These are phyloP conservation scores for Chaunax sp. DNA, from an alignment of 2,797 vertebrate species.

Conservation along the genomic window DNA sequence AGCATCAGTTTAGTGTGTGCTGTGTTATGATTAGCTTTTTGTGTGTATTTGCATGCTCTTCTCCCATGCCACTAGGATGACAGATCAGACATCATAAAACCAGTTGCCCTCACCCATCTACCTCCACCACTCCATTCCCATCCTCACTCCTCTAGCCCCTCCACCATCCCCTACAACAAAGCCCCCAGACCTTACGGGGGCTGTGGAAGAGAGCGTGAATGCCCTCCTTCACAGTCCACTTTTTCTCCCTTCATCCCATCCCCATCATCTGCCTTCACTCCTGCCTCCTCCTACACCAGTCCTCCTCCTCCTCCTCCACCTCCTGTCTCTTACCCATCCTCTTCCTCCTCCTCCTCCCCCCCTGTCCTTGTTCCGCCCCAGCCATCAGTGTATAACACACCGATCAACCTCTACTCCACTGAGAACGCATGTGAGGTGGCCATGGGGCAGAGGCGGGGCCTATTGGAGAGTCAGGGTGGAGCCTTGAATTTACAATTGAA, in stretches of 20 bases:
- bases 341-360: slow-evolving; percentile 74
- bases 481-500: slow-evolving; percentile 88
- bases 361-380: slow-evolving; percentile 89
- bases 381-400: slow-evolving; percentile 88
- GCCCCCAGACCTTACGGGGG: slow-evolving; percentile 86
- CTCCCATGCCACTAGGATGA: slow-evolving; percentile 83
- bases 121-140: slow-evolving; percentile 75
- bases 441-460: slow-evolving; percentile 92
- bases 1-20: slow-evolving; percentile 54
- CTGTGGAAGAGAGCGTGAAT: slow-evolving; percentile 67
- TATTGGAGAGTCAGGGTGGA: slow-evolving; percentile 87
- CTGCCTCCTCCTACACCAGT: slow-evolving; percentile 86
- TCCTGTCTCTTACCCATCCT: slow-evolving; percentile 84
- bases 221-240: slow-evolving; percentile 61
- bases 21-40: slow-evolving; percentile 64
- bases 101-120: slow-evolving; percentile 90
- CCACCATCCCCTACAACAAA: slow-evolving; percentile 88
- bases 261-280: slow-evolving; percentile 93
- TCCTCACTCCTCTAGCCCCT: slow-evolving; percentile 57
- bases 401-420: slow-evolving; percentile 87
- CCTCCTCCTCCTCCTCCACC: slow-evolving; percentile 84
- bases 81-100: slow-evolving; percentile 93
- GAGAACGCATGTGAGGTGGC: slow-evolving; percentile 90
- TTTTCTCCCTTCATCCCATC: slow-evolving; percentile 93
- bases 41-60: slow-evolving; percentile 80